phyloP scores from a whole-genome alignment of 2,888 invertebrate genomes.

The Enchytraeus crypticus region DNA sequence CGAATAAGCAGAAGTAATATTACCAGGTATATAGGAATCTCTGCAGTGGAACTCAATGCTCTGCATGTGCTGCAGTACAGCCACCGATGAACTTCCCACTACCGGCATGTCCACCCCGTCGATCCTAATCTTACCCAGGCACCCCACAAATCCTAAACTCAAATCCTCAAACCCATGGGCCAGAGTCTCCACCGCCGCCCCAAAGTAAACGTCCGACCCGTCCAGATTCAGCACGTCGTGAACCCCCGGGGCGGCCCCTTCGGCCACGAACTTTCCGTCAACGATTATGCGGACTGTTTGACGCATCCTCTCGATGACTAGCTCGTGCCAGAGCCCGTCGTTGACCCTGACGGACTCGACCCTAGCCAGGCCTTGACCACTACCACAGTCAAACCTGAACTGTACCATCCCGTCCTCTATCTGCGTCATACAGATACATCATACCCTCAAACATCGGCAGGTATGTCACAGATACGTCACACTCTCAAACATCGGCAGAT shows the following conservation, averaged over 20 bases:
- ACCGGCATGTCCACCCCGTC: conserved; percentile 65
- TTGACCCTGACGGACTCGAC: conserved; percentile 65
- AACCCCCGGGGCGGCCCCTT: conserved; percentile 64
- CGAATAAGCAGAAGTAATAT: no score
- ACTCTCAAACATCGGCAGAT: no score
- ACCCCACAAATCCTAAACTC: conserved; percentile 78
- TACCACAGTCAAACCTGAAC: conserved; percentile 83
- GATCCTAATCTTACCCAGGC: conserved; percentile 76
- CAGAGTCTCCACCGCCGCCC: conserved; percentile 61
- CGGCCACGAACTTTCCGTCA: conserved; percentile 65
- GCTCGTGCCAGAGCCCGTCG: conserved; percentile 75
- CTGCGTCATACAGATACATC: conserved; percentile 41
- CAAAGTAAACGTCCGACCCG: conserved; percentile 71
- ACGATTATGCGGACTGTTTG: conserved; percentile 60
- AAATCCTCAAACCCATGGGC: conserved; percentile 50
- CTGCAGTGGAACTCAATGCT: conserved; percentile 47
- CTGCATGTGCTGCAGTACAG: conserved; percentile 44
- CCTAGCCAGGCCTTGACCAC: conserved; percentile 74
- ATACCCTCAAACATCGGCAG: neutral
- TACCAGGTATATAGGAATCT: conserved; percentile 12
- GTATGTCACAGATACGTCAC: no score
- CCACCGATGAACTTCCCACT: conserved; percentile 50
- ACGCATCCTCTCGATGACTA: conserved; percentile 66
- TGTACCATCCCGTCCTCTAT: conserved; percentile 74
- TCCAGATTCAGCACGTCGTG: conserved; percentile 76